Evolutionary conservation across 2,888 invertebrate genomes (phyloP).

Genomic region (Ommatoiulus sabulosus): DNA sequence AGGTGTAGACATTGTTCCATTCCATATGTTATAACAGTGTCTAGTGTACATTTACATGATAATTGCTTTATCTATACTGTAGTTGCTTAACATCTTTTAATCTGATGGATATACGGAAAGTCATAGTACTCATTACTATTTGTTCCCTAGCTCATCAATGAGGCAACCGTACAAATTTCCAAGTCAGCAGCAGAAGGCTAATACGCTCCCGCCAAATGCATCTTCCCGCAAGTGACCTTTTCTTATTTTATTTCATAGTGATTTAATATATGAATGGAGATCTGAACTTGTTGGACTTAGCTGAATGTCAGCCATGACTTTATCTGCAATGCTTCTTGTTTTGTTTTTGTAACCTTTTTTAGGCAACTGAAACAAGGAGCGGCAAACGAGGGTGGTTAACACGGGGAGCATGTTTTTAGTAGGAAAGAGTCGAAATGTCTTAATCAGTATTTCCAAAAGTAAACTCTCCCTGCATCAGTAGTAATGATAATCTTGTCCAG

Average conservation of each 20-base stretch:
- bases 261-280: background rate
- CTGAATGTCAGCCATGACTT: background rate
- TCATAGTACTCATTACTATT: background rate
- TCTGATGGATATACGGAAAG: too few relatives aligned
- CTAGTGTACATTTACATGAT: too few relatives aligned
- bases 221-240: constrained; percentile 53
- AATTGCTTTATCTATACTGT: too few relatives aligned
- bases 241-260: constrained; percentile 3
- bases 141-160: constrained; percentile 57
- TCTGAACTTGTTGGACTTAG: background rate
- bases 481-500: background rate
- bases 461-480: background rate
- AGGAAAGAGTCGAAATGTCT: background rate
- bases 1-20: too few relatives aligned
- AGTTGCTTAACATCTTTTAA: too few relatives aligned
- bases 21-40: too few relatives aligned
- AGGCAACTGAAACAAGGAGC: constrained; percentile 13
- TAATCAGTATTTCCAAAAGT: constrained; percentile 2
- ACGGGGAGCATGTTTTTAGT: background rate
- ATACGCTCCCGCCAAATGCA: constrained; percentile 55
- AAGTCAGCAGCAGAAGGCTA: constrained; percentile 57
- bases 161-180: constrained; percentile 58
- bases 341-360: background rate
- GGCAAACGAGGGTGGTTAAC: background rate
- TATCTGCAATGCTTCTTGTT: constrained; percentile 11